phyloP scores from a whole-genome alignment of 2,888 invertebrate genomes.

The Theretra japonica region DNA sequence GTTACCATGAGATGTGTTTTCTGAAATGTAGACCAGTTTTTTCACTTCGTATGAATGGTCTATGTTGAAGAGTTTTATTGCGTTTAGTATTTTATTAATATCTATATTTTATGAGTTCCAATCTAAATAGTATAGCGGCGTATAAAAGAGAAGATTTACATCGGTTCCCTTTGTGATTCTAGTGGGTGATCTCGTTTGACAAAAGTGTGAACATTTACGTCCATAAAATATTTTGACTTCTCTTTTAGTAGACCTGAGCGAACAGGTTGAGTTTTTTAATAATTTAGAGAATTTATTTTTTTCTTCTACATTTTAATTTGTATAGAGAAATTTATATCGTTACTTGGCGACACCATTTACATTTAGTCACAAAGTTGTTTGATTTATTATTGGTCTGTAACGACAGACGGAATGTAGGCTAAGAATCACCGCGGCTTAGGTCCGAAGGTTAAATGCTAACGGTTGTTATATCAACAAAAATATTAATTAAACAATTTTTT shows the following conservation, averaged over 20 bases:
- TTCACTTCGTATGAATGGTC: slow-evolving; percentile 57
- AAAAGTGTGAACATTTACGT: slow-evolving; percentile 80
- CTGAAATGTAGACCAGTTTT: slow-evolving; percentile 62
- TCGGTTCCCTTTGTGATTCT: slow-evolving; percentile 72
- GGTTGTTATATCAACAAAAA: no score
- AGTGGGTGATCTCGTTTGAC: slow-evolving; percentile 77
- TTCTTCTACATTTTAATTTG: background rate
- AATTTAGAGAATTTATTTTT: slow-evolving; percentile 5
- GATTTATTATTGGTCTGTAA: background rate
- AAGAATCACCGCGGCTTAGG: no score
- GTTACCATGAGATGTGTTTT: slow-evolving; percentile 60
- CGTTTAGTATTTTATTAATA: slow-evolving; percentile 74
- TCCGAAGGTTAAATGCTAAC: no score
- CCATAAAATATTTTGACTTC: slow-evolving; percentile 84
- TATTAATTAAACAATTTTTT: background rate
- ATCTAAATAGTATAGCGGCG: slow-evolving; percentile 64
- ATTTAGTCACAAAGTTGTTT: background rate
- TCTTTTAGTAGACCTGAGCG: slow-evolving; percentile 67
- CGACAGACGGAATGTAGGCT: no score
- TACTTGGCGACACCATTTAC: slow-evolving; percentile 6
- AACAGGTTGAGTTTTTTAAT: slow-evolving; percentile 55
- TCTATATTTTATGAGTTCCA: slow-evolving; percentile 75
- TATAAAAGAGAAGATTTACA: slow-evolving; percentile 74
- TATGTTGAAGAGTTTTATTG: slow-evolving; percentile 69
- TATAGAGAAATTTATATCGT: slow-evolving; percentile 5